These are phyloP conservation scores for Tetragnatha versicolor DNA, from an alignment of 1,140 invertebrate species.

Conservation along the genomic window DNA sequence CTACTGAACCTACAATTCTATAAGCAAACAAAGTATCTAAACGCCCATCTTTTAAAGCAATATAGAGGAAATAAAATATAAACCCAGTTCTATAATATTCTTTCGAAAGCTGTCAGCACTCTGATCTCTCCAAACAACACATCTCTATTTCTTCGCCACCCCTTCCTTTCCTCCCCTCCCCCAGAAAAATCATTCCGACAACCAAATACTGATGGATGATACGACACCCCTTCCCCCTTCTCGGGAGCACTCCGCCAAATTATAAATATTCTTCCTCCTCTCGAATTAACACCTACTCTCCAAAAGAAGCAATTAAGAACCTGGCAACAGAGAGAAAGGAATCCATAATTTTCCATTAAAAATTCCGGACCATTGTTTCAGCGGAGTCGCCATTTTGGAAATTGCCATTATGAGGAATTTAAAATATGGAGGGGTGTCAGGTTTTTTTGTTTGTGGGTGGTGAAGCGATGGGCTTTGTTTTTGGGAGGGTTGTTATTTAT, in stretches of 20 bases:
- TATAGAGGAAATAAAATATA: no score
- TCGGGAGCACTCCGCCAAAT: constrained; percentile 36
- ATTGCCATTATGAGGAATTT: constrained; percentile 26
- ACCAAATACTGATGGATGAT: constrained; percentile 50
- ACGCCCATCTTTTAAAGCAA: no score
- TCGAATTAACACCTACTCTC: constrained; percentile 28
- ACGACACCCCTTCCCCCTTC: not conserved
- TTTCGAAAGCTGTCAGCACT: not conserved
- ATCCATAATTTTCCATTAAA: constrained; percentile 53
- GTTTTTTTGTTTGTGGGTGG: not conserved
- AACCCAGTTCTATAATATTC: no score
- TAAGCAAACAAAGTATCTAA: no score
- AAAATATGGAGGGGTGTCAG: constrained; percentile 14
- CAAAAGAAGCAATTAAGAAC: constrained; percentile 39
- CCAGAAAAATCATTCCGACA: constrained; percentile 29
- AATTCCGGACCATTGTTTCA: constrained; percentile 33
- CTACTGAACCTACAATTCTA: no score
- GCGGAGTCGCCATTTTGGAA: constrained; percentile 15
- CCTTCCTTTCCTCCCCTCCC: not conserved
- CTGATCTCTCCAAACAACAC: not conserved
- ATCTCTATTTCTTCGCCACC: not conserved
- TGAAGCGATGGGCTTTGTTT: not conserved
- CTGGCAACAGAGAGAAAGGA: not conserved
- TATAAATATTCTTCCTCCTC: constrained; percentile 30
- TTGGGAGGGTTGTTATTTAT: no score